Percentiles rank a stretch among this genome's conserved stretches.
These are phyloP conservation scores for Pherbina coryleti DNA, from an alignment of 2,888 invertebrate genomes.

Conservation along the genomic window DNA sequence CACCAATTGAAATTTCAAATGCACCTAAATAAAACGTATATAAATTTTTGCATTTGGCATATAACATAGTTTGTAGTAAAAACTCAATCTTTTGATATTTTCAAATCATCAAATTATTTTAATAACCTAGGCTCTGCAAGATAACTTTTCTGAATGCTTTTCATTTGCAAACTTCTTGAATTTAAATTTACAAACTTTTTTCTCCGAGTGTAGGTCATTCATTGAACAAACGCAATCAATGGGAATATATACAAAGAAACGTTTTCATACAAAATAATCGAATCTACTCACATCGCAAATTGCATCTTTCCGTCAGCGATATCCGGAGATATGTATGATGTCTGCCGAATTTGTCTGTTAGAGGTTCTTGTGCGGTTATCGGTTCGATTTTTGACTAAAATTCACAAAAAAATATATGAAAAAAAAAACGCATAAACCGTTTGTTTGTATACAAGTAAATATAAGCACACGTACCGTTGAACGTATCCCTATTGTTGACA, in stretches of 20 bases:
- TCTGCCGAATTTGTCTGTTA: conserved; percentile 88
- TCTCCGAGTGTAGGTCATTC: background rate
- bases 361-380: conserved; percentile 56
- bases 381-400: conserved; percentile 12
- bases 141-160: no score
- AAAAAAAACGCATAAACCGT: background rate
- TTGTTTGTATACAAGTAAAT: background rate
- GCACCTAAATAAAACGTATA: no score
- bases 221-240: background rate
- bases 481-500: background rate
- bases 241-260: no score
- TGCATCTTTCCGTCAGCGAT: conserved; percentile 96
- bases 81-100: no score
- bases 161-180: no score
- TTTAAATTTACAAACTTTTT: no score
- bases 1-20: no score
- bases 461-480: background rate
- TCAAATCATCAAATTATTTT: no score
- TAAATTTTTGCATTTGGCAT: no score
- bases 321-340: conserved; percentile 94
- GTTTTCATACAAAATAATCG: background rate
- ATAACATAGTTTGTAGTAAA: no score
- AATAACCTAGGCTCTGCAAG: no score
- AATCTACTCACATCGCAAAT: conserved; percentile 88
- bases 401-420: background rate